Conservation (phyloP, 2,797 vertebrate species). For the Chlorospingus flavigularis region DNA sequence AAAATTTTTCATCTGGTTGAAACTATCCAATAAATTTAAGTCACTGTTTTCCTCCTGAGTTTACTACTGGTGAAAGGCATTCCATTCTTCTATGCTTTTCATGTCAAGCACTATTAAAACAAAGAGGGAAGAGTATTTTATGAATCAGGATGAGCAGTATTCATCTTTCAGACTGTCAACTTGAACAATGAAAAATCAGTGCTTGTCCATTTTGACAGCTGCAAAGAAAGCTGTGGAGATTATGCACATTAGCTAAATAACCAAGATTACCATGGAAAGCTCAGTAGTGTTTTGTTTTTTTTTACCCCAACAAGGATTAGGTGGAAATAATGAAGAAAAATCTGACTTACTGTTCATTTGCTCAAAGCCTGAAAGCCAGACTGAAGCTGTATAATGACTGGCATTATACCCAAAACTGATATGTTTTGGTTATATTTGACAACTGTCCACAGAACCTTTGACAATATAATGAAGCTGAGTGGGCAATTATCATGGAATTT, state of each 20-base stretch:
- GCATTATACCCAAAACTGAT: background rate
- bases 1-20: background rate
- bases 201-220: background rate
- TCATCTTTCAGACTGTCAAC: background rate
- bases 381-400: background rate
- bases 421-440: background rate
- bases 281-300: no score
- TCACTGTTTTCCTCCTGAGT: background rate
- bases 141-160: background rate
- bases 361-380: background rate
- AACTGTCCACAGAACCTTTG: background rate
- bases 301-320: fast-evolving
- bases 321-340: background rate
- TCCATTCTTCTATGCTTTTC: background rate
- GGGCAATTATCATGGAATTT: background rate
- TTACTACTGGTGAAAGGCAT: background rate
- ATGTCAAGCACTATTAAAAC: background rate
- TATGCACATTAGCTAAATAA: background rate
- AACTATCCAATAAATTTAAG: background rate
- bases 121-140: background rate
- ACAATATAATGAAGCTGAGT: background rate
- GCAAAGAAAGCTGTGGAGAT: background rate
- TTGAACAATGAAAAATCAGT: background rate
- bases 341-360: background rate
- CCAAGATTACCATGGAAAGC: fast-evolving